These are phyloP conservation scores for Anastrepha obliqua DNA, from an alignment of 1,140 invertebrate species.

Conservation along the genomic window DNA sequence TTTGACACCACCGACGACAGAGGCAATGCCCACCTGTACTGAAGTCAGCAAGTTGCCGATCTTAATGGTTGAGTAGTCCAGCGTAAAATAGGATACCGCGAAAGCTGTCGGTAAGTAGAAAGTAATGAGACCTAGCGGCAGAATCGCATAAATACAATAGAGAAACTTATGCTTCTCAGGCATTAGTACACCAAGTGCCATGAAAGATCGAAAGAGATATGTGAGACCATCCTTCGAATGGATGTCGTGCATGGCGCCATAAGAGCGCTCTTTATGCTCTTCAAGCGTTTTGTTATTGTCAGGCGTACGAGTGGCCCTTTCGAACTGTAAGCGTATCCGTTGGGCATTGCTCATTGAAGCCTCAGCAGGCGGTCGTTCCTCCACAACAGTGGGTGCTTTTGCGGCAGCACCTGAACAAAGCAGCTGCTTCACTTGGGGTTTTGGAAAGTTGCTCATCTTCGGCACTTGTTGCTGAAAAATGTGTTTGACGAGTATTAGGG, in stretches of 20 bases:
- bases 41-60: constrained; percentile 51
- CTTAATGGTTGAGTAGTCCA: constrained; percentile 5
- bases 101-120: constrained; percentile 27
- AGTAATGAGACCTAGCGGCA: neutral
- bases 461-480: no score
- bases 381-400: neutral
- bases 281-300: neutral
- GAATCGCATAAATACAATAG: neutral
- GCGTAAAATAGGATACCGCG: neutral
- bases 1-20: constrained; percentile 59
- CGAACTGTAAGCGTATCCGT: neutral
- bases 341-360: neutral
- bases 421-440: neutral
- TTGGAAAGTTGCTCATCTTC: neutral
- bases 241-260: neutral
- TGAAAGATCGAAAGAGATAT: neutral
- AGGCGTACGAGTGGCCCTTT: neutral
- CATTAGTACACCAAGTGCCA: constrained; percentile 20
- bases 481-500: no score
- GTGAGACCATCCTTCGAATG: neutral
- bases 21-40: constrained; percentile 61
- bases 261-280: neutral
- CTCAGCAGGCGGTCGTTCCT: neutral
- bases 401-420: neutral
- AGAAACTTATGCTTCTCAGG: neutral